phyloP scores from a whole-genome alignment of 2,888 invertebrate species.

The Lochmaea capreae region DNA sequence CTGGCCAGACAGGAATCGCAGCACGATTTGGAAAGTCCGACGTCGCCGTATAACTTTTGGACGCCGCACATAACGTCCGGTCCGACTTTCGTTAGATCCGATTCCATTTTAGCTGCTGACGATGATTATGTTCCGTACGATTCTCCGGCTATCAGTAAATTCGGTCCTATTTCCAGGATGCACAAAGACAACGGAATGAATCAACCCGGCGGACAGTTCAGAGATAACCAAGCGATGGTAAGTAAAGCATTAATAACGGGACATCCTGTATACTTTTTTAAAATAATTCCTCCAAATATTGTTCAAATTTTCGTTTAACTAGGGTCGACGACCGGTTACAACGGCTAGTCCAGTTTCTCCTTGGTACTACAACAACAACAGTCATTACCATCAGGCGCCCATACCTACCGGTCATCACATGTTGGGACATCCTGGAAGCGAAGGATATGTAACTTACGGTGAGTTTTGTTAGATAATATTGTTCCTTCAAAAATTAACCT shows the following conservation, averaged over 20 bases:
- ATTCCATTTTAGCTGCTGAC: conserved; percentile 70
- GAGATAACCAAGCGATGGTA: conserved; percentile 61
- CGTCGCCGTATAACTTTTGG: conserved; percentile 63
- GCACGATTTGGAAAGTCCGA: conserved; percentile 60
- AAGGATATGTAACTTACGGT: conserved; percentile 67
- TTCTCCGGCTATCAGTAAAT: conserved; percentile 74
- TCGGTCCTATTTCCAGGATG: conserved; percentile 76
- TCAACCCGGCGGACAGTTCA: conserved; percentile 56
- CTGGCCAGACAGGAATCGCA: conserved; percentile 63
- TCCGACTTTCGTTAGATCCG: conserved; percentile 61
- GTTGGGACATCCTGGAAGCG: conserved; percentile 59
- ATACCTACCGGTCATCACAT: conserved; percentile 57
- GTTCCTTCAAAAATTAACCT: too few relatives aligned
- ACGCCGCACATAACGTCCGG: conserved; percentile 56
- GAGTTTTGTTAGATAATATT: conserved; percentile 20
- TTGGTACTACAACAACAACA: conserved; percentile 65
- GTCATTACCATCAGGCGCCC: conserved; percentile 58
- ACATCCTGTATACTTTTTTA: not conserved
- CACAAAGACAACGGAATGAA: conserved; percentile 56
- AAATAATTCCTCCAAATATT: not conserved
- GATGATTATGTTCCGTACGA: conserved; percentile 78
- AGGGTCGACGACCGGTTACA: conserved; percentile 66
- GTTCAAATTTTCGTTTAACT: conserved; percentile 31
- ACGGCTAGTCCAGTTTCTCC: conserved; percentile 63
- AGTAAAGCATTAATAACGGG: conserved; percentile 36